Base-by-base conservation (phyloP, 2,888 invertebrate species). In the Drosophila recens region DNA sequence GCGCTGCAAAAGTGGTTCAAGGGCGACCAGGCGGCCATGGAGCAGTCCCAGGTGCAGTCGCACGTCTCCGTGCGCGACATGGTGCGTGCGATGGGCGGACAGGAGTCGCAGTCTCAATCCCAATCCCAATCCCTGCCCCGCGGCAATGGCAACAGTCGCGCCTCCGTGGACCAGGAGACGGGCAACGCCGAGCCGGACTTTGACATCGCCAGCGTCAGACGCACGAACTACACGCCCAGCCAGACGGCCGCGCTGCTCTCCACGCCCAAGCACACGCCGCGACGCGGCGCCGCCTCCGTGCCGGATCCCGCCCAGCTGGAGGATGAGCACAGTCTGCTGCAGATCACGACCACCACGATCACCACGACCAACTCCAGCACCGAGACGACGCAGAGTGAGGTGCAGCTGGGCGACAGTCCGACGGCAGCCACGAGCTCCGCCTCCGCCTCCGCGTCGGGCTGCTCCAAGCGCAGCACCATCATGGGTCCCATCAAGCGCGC, bases 401-500 rank as follows among this genome's bases (percentile, higher is more conserved):
- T 82, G 3, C 80, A 82, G 23, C 42, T 76, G 40, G 62, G 69
- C 42, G 67, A 67, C 8, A 72, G 66, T n/a, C 52, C 72, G 6
- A 63, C 63, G 2, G 65, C 49, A 15, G 67, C 56, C 8, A 51
- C 38, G 34, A 48, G 66, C 11, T 15, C 59, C 20, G 48, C 27
- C 0, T 54, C 65, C 0, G 57, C 36, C 11, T 90, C 90, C 84
- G 42, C 89, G 81, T 48, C 63, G 30, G 56, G 59, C 8, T 36
- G 57, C 27, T 43, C 65, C 46, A 89, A 79, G 52, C 74, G 70
- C 8, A 67, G 40, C 36, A 77, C 76, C 30, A 88, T 89, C 17
- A 90, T 90, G 68, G 92, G 92, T 0, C 92, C 93, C 5, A 94
- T 95, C 0, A 97, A 97, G 91, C 95, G 96, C 80, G 98, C 98